A percentile compares a stretch with the other conserved stretches of the same genome.
Evolutionary conservation across 2,888 invertebrate genomes (phyloP).

Genomic region (Xestia rhomboidea): DNA sequence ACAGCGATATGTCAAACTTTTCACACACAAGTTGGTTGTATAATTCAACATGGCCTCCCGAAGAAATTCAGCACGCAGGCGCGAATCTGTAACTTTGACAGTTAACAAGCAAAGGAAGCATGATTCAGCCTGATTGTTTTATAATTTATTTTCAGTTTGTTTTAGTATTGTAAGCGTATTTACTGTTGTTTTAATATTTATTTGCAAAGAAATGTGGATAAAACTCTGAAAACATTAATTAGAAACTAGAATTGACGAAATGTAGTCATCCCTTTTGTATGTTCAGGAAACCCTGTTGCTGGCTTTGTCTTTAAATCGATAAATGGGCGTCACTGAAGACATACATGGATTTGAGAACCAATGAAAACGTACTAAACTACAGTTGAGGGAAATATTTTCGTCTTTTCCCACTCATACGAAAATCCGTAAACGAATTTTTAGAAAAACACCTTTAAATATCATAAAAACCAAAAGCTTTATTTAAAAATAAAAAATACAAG

Average conservation of each 20-base stretch:
- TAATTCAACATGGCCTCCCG: neutral
- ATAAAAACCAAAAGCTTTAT: neutral
- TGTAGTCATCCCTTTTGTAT: slow-evolving; percentile 13
- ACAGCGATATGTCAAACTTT: neutral
- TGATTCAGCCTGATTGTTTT: neutral
- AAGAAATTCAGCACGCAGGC: slow-evolving; percentile 28
- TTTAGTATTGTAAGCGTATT: neutral
- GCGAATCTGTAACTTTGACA: slow-evolving; percentile 15
- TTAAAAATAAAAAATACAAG: neutral
- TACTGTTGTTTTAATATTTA: neutral
- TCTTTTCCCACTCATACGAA: neutral
- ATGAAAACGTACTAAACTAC: slow-evolving; percentile 8
- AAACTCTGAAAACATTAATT: neutral
- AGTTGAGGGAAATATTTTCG: neutral
- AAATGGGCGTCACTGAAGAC: slow-evolving; percentile 11
- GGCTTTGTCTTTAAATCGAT: slow-evolving; percentile 31
- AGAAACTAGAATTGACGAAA: neutral
- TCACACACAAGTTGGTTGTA: no score
- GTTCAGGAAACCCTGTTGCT: neutral
- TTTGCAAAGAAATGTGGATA: neutral
- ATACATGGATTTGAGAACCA: slow-evolving; percentile 1
- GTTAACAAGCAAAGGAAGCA: neutral
- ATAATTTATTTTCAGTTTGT: neutral
- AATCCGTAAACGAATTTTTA: neutral
- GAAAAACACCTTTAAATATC: slow-evolving; percentile 5